Base-by-base conservation (phyloP, 2,113 vertebrate genomes). In the Neolamprologus devosi region DNA sequence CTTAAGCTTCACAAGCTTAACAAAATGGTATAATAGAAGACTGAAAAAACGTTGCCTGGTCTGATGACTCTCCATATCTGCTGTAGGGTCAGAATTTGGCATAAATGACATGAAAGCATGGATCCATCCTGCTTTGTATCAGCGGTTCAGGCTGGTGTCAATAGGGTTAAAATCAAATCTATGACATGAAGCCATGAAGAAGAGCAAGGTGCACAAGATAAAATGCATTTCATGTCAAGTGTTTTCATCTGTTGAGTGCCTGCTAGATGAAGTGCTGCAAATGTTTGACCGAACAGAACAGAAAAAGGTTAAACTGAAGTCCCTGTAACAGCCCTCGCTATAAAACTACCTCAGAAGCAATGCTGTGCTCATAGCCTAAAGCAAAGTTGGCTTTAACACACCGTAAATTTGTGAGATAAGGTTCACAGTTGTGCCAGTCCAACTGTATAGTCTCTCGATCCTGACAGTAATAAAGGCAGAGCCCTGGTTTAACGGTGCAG, bases 161-260 rank as follows among this genome's bases (percentile, higher is more conserved):
- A 17, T 0, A 17, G 8, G 0, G 0, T 28, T 26, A 47, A 19
- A 75, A 47, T 73, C 1, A 0, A 65, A 5, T 65, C 3, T 21
- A 1, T 65, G 33, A n/a, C 60, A 37, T 21, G 19, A 37, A 65
- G 4, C 60, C 33, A 1, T 37, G 60, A 37, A 37, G 33, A 37
- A 65, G 10, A 37, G 60, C 30, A n/a, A 35, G 4, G 4, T 35
- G 60, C 58, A 63, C 30, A 63, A 35, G 17, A 35, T 37, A 65
- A 65, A 65, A 65, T 65, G 1, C 60, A 65, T 65, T 65, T 37
- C 30, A 37, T 37, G 33, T 37, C 6, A 65, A 37, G 60, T 65
- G 33, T 37, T 37, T 65, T 65, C 17, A n/a, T 21, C 60, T 37
- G 33, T 0, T 8, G 65, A 70, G 11, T 9, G 65, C 12, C 3